Percentiles rank a stretch among this genome's conserved stretches.
Conservation (phyloP, 53 echinoderm and acorn worm genomes). For the Henricia sp. region DNA sequence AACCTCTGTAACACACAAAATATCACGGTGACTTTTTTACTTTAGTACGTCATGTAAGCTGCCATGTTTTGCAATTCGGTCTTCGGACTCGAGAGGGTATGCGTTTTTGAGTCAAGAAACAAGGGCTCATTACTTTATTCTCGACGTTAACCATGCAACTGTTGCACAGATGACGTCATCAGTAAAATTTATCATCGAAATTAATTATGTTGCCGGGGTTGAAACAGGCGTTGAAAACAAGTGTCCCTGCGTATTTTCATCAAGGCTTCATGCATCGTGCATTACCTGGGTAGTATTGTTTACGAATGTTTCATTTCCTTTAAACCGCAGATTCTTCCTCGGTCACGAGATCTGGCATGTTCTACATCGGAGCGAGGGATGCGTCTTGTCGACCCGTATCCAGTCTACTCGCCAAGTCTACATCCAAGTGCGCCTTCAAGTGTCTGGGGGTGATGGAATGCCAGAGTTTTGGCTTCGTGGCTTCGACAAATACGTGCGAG, state of each 20-base stretch:
- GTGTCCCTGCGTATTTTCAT: neutral
- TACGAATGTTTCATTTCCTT: neutral
- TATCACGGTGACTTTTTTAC: no score
- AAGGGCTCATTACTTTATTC: neutral
- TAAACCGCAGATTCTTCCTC: neutral
- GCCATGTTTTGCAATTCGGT: no score
- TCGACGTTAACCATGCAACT: neutral
- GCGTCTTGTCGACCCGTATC: neutral
- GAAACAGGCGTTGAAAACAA: neutral
- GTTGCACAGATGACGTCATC: neutral
- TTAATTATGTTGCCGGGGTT: neutral
- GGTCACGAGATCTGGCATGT: neutral
- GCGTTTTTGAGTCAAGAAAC: neutral
- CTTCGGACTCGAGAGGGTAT: neutral
- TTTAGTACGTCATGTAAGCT: no score
- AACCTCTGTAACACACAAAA: no score
- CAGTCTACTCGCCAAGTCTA: neutral
- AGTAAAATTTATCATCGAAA: neutral
- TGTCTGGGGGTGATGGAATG: neutral
- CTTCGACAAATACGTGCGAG: slow-evolving; percentile 1
- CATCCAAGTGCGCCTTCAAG: neutral
- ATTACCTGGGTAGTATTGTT: neutral
- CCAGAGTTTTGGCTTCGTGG: neutral
- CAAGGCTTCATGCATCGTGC: neutral
- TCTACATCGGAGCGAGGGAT: neutral